phyloP scores from a whole-genome alignment of 2,888 invertebrate genomes.

The Resseliella maxima region DNA sequence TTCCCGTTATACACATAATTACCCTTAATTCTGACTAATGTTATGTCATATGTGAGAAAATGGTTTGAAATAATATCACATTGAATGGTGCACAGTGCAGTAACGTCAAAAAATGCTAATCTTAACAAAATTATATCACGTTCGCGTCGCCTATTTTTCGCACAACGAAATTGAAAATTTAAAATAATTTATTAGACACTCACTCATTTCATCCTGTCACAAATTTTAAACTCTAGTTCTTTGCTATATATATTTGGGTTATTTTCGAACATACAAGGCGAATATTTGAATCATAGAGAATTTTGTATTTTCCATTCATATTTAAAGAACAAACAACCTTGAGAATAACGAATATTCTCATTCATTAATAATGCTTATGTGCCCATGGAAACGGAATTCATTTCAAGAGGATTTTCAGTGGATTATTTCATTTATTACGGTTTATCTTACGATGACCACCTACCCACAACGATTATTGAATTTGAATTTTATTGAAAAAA shows the following conservation, averaged over 20 bases:
- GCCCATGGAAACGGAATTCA: too few relatives aligned
- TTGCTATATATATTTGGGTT: neutral
- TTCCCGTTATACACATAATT: neutral
- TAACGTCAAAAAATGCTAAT: neutral
- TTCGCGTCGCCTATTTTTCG: neutral
- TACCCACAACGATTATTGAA: too few relatives aligned
- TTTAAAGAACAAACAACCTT: too few relatives aligned
- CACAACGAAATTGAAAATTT: slow-evolving; percentile 43
- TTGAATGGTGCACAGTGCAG: neutral
- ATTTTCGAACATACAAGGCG: neutral
- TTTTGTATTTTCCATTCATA: too few relatives aligned
- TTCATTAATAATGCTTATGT: too few relatives aligned
- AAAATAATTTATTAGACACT: neutral
- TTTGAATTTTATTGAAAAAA: too few relatives aligned
- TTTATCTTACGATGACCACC: too few relatives aligned
- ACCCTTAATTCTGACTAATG: slow-evolving; percentile 48
- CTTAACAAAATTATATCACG: slow-evolving; percentile 27
- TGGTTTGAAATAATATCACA: neutral
- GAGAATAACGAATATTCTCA: too few relatives aligned
- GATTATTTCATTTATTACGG: too few relatives aligned
- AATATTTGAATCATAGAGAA: too few relatives aligned
- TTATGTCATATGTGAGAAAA: slow-evolving; percentile 31
- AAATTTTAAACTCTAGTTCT: neutral
- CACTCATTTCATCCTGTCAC: neutral
- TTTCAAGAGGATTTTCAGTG: too few relatives aligned